Evolutionary conservation across 2,113 vertebrate genomes (phyloP), one percentile per base, ranked within the genome.

Genomic region (mouse (Mus musculus)): DNA sequence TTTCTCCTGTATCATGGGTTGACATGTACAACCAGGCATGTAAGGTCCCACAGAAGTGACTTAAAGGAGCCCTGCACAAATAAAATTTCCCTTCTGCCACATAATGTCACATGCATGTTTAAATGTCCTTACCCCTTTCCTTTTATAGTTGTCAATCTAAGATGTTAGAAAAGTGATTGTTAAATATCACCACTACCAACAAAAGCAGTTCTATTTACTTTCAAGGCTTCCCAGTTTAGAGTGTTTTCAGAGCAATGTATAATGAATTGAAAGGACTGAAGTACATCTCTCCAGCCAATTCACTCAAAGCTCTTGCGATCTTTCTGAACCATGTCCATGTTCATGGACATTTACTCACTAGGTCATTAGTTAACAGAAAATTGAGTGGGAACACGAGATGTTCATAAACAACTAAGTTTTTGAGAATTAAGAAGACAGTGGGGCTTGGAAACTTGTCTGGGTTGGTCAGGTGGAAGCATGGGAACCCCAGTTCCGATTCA

Each of bases 181-280:
- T 85, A 78, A 82, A 94, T n/a, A 49, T 93, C 26, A 54, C 59
- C 7, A 54, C 49, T 49, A 39, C 13, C 86, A 80, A 96, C 52
- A 89, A 75, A 67, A 88, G 36, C 26, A 86, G 61, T 94, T 95
- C 49, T 81, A 28, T 95, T 94, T 95, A 69, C 8, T 72, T 72
- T 39, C 30, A 39, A 85, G 3, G 17, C 19, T 95, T 19, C 54
- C 30, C 88, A 59, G 72, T 90, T 95, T 81, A 39, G 6, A 88
- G 61, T 65, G 26, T 91, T 96, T 94, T 89, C 82, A 75, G 75
- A 26, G 36, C 30, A 84, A 39, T 77, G 75, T n/a, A 24, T 33
- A 3, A 13, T 65, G 90, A 93, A 78, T 54, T 24, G 56, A 90
- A 94, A 71, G 61, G 19, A 67, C 77, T 46, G 69, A 63, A 95